phyloP scores from a whole-genome alignment of 2,888 invertebrate species.

The Agonopterix arenella region DNA sequence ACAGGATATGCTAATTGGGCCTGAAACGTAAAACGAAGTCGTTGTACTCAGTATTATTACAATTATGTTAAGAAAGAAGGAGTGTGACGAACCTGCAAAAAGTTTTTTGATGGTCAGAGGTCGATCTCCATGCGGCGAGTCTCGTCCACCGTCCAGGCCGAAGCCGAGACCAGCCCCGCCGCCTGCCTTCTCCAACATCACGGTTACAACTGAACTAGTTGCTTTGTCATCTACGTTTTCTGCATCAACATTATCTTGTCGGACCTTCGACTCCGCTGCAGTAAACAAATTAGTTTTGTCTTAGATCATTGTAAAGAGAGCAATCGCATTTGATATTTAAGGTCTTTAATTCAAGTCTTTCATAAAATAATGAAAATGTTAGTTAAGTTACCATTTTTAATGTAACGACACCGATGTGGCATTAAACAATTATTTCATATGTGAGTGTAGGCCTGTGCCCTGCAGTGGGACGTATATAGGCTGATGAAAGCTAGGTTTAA shows the following conservation, averaged over 20 bases:
- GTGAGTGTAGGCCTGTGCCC: too few relatives aligned
- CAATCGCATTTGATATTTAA: not conserved
- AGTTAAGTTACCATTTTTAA: too few relatives aligned
- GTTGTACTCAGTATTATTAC: too few relatives aligned
- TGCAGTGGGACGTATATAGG: too few relatives aligned
- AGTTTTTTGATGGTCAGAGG: constrained; percentile 95
- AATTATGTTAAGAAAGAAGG: too few relatives aligned
- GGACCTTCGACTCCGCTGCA: constrained; percentile 65
- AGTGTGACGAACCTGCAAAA: constrained; percentile 85
- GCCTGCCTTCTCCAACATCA: constrained; percentile 74
- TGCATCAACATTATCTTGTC: constrained; percentile 26
- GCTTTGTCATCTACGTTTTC: constrained; percentile 19
- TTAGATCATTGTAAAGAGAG: not conserved
- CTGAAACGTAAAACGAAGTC: too few relatives aligned
- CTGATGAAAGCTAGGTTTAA: too few relatives aligned
- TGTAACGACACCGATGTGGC: too few relatives aligned
- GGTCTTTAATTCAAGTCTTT: not conserved
- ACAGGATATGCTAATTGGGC: too few relatives aligned
- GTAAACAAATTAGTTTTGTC: constrained; percentile 8
- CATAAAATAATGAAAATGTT: too few relatives aligned
- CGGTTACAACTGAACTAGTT: constrained; percentile 50
- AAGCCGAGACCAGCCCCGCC: constrained; percentile 93
- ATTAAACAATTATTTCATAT: too few relatives aligned
- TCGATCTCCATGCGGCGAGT: constrained; percentile 92
- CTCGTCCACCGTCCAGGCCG: constrained; percentile 95